Evolutionary conservation across 2,113 vertebrate genomes (phyloP).

Genomic region (Brachypodius melanocephalos): DNA sequence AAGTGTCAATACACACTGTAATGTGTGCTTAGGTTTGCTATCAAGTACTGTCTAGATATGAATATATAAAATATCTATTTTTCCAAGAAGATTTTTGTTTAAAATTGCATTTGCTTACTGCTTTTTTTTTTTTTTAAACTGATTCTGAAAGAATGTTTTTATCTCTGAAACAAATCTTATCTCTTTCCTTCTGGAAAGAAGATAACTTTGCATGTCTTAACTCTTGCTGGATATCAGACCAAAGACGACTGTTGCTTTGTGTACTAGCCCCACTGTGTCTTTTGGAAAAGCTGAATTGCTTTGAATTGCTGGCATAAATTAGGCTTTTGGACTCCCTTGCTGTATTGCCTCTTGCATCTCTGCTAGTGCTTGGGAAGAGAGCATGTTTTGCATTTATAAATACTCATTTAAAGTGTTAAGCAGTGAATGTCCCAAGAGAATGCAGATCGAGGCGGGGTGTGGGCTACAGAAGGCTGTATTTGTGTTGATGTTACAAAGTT

Average conservation of each 20-base stretch:
- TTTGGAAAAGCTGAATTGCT: not conserved
- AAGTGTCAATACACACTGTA: not conserved
- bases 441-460: not conserved
- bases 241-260: not conserved
- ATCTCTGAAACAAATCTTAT: not conserved
- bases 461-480: not conserved
- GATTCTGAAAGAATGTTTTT: constrained; percentile 3
- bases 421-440: not conserved
- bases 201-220: constrained; percentile 16
- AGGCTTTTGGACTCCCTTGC: not conserved
- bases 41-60: not conserved
- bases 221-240: not conserved
- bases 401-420: not conserved
- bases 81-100: constrained; percentile 12
- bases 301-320: not conserved
- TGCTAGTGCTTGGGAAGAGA: constrained; percentile 10
- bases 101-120: constrained; percentile 14
- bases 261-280: not conserved
- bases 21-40: not conserved
- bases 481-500: constrained; percentile 38
- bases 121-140: not conserved
- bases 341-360: not conserved
- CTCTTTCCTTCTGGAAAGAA: constrained; percentile 2
- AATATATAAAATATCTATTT: constrained; percentile 2
- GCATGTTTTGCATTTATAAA: constrained; percentile 36